Conservation (phyloP, 2,113 vertebrate genomes). For the Sphyrna mokarran region DNA sequence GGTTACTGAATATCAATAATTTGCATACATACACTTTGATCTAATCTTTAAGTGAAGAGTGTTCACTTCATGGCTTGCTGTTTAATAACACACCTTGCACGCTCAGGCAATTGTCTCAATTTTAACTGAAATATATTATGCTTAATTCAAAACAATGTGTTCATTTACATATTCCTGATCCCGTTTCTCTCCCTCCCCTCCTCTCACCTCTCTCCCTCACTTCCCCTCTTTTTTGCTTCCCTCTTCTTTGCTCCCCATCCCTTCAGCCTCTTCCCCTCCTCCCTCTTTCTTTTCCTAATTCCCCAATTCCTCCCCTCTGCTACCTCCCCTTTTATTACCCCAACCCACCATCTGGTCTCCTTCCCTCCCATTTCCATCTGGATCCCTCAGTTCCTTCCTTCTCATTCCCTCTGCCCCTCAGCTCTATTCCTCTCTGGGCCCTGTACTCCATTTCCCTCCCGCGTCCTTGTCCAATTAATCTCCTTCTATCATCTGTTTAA, state of each 20-base stretch:
- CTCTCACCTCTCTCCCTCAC: too few relatives aligned
- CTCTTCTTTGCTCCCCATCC: background rate
- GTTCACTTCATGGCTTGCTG: background rate
- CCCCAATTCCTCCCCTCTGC: background rate
- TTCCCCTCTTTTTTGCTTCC: too few relatives aligned
- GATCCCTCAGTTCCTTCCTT: too few relatives aligned
- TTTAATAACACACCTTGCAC: background rate
- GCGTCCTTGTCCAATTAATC: too few relatives aligned
- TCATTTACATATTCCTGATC: too few relatives aligned
- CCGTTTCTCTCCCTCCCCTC: too few relatives aligned
- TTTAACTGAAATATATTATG: background rate
- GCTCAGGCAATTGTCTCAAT: background rate
- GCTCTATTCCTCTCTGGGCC: background rate
- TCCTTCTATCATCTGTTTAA: too few relatives aligned
- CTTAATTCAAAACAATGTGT: background rate
- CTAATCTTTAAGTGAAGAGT: background rate
- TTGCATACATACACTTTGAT: background rate
- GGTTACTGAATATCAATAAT: background rate
- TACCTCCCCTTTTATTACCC: background rate
- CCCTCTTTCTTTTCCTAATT: background rate
- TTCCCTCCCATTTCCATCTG: background rate
- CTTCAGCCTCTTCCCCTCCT: background rate
- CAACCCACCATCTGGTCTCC: background rate
- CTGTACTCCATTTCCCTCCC: too few relatives aligned
- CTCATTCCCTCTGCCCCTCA: background rate